Base-by-base conservation (phyloP, 2,113 vertebrate genomes). In the Apeltes quadracus region DNA sequence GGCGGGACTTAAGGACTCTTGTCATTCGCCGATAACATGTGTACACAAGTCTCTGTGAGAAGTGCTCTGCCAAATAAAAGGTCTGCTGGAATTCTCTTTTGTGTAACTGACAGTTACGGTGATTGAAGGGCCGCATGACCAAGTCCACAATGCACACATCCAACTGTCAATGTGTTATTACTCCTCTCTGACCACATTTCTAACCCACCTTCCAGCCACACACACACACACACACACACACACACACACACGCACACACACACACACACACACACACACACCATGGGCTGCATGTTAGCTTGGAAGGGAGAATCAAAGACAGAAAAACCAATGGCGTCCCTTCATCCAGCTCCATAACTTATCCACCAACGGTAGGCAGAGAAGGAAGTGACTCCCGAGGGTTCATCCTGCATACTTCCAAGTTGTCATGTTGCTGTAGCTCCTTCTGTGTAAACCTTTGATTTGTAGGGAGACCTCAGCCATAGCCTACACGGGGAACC, bases 41-140 rank as follows among this genome's bases (percentile, higher is more conserved):
- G 56, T 61, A 61, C 73, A 70, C 15, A 67, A n/a, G 74, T 76
- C 79, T 75, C 75, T 22, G 22, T 56, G 69, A 77, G 65, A 74
- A 51, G 50, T 13, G 54, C 59, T 78, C 77, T 79, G 82, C 81
- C 84, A 81, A 85, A 88, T 57, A 56, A 51, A 76, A 46, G 11
- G 46, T 44, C 51, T 58, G 79, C 73, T 76, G 75, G 62, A 76
- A 1, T 56, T 57, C 34, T 71, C 20, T 53, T 32, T 56, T 51
- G n/a, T 72, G 69, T 84, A 73, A 39, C 56, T 66, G n/a, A 61
- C 66, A 80, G 77, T 56, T 50, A 61, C 36, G 63, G 67, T 67
- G 48, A 67, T 73, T 46, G 29, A 76, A 63, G 67, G 56, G 56
- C 62, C 72, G 88, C 85, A 87, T 75, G 83, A 67, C 34, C 54